These are phyloP conservation scores for Hirtodrosophila trivittata DNA, from an alignment of 2,888 invertebrate genomes.

Conservation along the genomic window DNA sequence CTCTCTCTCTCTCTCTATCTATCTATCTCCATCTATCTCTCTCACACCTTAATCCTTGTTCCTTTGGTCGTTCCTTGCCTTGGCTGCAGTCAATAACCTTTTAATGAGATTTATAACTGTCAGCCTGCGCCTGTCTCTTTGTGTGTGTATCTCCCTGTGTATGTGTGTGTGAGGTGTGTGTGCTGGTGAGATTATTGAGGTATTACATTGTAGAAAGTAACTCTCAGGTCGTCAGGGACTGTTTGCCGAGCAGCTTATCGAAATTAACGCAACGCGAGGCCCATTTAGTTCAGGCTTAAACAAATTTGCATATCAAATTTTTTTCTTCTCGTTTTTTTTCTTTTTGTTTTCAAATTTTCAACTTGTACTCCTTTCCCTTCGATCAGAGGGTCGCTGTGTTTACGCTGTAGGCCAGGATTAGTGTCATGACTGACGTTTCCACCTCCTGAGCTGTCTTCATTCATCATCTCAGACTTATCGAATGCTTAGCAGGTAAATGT, in stretches of 20 bases:
- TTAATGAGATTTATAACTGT: constrained; percentile 79
- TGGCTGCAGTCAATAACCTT: constrained; percentile 72
- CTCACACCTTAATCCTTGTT: constrained; percentile 49
- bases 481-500: constrained; percentile 42
- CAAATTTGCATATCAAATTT: constrained; percentile 72
- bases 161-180: constrained; percentile 51
- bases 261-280: constrained; percentile 57
- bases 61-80: constrained; percentile 31
- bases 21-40: constrained; percentile 15
- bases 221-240: constrained; percentile 22
- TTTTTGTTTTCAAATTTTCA: too few species aligned
- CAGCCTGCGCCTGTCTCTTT: constrained; percentile 42
- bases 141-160: background rate
- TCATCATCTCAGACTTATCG: constrained; percentile 57
- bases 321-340: constrained; percentile 6
- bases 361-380: background rate
- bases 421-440: constrained; percentile 54
- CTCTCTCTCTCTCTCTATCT: constrained; percentile 15
- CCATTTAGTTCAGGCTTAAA: constrained; percentile 70
- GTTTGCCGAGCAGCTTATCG: constrained; percentile 70
- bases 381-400: constrained; percentile 40
- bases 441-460: constrained; percentile 58
- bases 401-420: constrained; percentile 56
- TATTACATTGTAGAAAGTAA: constrained; percentile 67
- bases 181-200: constrained; percentile 71